phyloP scores from a whole-genome alignment of 1,140 invertebrate genomes.

The Cephus cinctus region DNA sequence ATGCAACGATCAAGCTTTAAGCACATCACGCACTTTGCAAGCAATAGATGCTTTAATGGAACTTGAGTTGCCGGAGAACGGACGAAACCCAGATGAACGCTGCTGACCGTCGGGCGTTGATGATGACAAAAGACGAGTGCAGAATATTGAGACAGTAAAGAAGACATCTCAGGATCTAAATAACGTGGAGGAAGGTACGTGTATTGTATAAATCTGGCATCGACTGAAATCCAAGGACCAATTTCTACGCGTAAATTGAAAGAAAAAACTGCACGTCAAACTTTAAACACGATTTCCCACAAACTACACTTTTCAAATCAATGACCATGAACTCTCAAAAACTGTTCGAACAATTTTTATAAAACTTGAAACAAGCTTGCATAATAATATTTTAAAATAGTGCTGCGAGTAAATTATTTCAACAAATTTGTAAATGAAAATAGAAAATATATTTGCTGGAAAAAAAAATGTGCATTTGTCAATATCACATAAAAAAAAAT shows the following conservation, averaged over 20 bases:
- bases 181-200: too few species aligned
- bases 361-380: background rate
- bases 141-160: too few species aligned
- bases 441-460: background rate
- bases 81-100: too few species aligned
- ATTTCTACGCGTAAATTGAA: background rate
- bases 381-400: background rate
- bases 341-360: background rate
- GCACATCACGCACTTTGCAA: too few species aligned
- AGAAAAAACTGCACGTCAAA: background rate
- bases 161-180: too few species aligned
- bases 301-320: background rate
- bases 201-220: background rate
- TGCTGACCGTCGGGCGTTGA: too few species aligned
- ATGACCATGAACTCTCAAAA: background rate
- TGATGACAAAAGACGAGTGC: too few species aligned
- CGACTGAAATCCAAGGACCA: background rate
- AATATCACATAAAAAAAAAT: too few species aligned
- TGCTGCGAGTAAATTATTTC: background rate
- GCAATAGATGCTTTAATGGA: too few species aligned
- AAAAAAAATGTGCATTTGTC: background rate
- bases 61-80: too few species aligned
- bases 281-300: background rate
- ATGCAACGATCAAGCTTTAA: too few species aligned
- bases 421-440: background rate